A percentile compares a stretch with the other conserved stretches of the same genome.
Conservation (phyloP, 2,888 invertebrate species). For the Parnassius mnemosyne region DNA sequence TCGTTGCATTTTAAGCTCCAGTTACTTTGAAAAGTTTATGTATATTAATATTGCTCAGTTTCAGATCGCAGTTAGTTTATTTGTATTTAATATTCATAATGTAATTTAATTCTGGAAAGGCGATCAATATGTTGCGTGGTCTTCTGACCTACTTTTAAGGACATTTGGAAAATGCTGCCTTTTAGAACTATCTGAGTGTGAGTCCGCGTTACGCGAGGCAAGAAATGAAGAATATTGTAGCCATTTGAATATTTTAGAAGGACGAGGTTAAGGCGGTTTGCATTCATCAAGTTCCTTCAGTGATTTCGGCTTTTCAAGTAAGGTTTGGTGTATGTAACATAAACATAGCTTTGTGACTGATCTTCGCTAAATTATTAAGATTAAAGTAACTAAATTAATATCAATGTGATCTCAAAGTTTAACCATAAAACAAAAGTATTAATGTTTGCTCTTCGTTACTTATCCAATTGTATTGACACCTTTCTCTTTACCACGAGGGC, state of each 20-base stretch:
- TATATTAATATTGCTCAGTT: constrained; percentile 17
- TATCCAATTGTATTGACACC: too few relatives aligned
- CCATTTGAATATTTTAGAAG: not conserved
- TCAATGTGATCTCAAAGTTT: too few relatives aligned
- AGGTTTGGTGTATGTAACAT: too few relatives aligned
- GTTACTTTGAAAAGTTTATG: constrained; percentile 20
- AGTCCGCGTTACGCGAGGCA: not conserved
- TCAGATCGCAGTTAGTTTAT: constrained; percentile 13
- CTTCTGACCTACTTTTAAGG: constrained; percentile 16
- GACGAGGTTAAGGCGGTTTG: not conserved
- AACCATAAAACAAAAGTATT: too few relatives aligned
- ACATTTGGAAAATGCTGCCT: constrained; percentile 6
- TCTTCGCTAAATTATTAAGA: too few relatives aligned
- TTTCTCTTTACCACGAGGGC: too few relatives aligned
- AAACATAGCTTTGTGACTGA: too few relatives aligned
- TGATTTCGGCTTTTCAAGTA: too few relatives aligned
- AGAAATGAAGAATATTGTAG: not conserved
- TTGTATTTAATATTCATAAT: constrained; percentile 17
- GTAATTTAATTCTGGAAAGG: constrained; percentile 20
- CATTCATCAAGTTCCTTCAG: not conserved
- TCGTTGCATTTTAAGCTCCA: constrained; percentile 25
- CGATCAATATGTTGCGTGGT: constrained; percentile 16
- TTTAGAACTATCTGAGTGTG: constrained; percentile 2
- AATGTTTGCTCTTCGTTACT: too few relatives aligned
- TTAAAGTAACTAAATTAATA: too few relatives aligned